Conservation (phyloP, 2,888 invertebrate species). For the Heliconius ismenius region DNA sequence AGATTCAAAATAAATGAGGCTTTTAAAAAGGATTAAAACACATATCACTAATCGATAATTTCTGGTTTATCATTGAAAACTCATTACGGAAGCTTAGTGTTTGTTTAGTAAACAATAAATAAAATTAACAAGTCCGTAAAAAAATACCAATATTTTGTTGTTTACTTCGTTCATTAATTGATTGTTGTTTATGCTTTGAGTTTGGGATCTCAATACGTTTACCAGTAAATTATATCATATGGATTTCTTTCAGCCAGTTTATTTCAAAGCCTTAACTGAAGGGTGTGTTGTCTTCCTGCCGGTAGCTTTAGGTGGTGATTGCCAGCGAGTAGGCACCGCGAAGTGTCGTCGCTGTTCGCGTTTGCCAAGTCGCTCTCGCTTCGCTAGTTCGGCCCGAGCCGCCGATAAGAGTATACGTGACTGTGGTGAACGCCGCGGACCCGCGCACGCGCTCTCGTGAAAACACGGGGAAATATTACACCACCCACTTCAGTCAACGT, state of each 20-base stretch:
- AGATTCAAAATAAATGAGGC: background rate
- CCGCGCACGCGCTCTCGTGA: constrained; percentile 73
- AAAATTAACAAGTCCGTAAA: constrained; percentile 2
- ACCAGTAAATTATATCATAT: background rate
- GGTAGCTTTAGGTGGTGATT: background rate
- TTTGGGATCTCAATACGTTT: background rate
- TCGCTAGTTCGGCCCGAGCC: constrained; percentile 64
- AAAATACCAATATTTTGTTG: background rate
- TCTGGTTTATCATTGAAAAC: background rate
- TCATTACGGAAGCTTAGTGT: background rate
- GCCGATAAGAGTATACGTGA: constrained; percentile 54
- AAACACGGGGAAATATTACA: constrained; percentile 50
- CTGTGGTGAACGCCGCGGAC: constrained; percentile 42
- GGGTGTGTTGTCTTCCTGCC: background rate
- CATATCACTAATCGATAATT: background rate
- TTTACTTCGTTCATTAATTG: constrained; percentile 3
- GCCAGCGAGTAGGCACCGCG: constrained; percentile 6
- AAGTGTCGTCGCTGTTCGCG: background rate
- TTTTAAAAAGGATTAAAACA: background rate
- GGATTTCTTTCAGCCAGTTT: background rate
- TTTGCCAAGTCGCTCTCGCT: constrained; percentile 7
- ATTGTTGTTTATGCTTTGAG: constrained; percentile 5
- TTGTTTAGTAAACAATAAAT: background rate
- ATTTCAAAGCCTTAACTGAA: background rate
- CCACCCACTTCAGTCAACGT: constrained; percentile 65